Evolutionary conservation across 2,797 vertebrate genomes (phyloP).

Genomic region (Scyliorhinus canicula): DNA sequence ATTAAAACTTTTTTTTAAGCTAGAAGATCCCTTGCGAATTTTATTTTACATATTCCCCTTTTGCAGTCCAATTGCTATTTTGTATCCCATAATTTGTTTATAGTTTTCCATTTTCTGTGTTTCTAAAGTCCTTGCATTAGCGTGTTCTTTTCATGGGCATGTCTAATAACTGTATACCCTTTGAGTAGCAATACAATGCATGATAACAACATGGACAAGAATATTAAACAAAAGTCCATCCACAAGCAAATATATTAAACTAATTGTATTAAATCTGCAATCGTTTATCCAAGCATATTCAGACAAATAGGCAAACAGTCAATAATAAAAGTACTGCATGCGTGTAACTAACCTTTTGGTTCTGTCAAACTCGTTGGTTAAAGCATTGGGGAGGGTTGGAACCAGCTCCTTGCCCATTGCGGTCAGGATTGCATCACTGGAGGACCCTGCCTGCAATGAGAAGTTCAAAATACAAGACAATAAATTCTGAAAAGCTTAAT

Average conservation of each 20-base stretch:
- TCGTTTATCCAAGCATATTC: neutral
- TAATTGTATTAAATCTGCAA: neutral
- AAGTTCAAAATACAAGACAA: neutral
- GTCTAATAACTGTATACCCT: neutral
- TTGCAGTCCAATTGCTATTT: neutral
- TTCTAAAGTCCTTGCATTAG: neutral
- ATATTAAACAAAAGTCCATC: neutral
- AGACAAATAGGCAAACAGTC: neutral
- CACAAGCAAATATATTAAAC: neutral
- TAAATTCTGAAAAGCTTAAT: neutral
- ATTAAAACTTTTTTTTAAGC: neutral
- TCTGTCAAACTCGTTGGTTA: conserved; percentile 62
- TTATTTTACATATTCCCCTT: neutral
- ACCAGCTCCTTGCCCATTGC: conserved; percentile 84
- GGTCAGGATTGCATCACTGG: conserved; percentile 74
- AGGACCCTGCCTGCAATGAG: conserved; percentile 72
- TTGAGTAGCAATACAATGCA: neutral
- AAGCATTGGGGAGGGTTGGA: conserved; percentile 63
- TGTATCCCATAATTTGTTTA: neutral
- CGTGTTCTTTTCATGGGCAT: neutral
- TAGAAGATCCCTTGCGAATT: neutral
- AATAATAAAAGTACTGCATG: neutral
- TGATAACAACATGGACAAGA: neutral
- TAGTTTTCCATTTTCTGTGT: neutral
- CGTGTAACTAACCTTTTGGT: conserved; percentile 58